These are phyloP conservation scores for Darevskia nairensis DNA, from an alignment of 2,797 vertebrate genomes.

Conservation along the genomic window DNA sequence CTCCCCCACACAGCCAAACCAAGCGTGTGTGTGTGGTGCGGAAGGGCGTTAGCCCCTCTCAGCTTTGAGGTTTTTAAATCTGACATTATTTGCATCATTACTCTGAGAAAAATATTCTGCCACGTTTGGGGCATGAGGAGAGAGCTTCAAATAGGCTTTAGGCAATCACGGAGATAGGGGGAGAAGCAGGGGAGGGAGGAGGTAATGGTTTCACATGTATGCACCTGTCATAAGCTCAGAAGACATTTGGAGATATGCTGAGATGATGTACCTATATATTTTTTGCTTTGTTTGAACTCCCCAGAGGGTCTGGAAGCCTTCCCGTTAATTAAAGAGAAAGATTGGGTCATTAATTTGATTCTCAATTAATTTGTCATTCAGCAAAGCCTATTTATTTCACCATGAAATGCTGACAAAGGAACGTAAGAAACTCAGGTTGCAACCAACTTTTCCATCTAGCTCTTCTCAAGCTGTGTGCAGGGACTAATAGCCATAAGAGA, in stretches of 20 bases:
- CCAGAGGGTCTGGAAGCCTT: slow-evolving; percentile 41
- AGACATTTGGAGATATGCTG: slow-evolving; percentile 45
- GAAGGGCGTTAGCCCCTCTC: slow-evolving; percentile 43
- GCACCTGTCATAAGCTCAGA: slow-evolving; percentile 48
- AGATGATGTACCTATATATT: slow-evolving; percentile 34
- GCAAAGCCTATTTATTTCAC: slow-evolving; percentile 59
- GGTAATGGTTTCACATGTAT: slow-evolving; percentile 14
- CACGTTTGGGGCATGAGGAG: slow-evolving; percentile 24
- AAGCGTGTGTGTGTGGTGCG: neutral
- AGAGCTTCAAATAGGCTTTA: slow-evolving; percentile 34
- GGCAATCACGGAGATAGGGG: slow-evolving; percentile 30
- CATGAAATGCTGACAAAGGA: slow-evolving; percentile 58
- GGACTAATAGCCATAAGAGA: slow-evolving; percentile 21
- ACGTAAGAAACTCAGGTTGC: slow-evolving; percentile 28
- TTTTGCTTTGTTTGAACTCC: slow-evolving; percentile 44
- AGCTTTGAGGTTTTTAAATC: slow-evolving; percentile 11
- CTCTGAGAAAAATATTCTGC: slow-evolving; percentile 14
- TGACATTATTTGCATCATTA: slow-evolving; percentile 43
- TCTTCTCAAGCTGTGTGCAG: slow-evolving; percentile 35
- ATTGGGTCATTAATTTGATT: slow-evolving; percentile 56
- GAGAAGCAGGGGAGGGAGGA: neutral
- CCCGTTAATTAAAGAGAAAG: slow-evolving; percentile 59
- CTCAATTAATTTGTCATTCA: slow-evolving; percentile 53
- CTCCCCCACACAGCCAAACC: rapidly evolving
- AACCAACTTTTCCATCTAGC: slow-evolving; percentile 17